Evolutionary conservation across 2,888 invertebrate genomes (phyloP), one percentile per base, ranked within the genome.

Genomic region (Plebejus anna): DNA sequence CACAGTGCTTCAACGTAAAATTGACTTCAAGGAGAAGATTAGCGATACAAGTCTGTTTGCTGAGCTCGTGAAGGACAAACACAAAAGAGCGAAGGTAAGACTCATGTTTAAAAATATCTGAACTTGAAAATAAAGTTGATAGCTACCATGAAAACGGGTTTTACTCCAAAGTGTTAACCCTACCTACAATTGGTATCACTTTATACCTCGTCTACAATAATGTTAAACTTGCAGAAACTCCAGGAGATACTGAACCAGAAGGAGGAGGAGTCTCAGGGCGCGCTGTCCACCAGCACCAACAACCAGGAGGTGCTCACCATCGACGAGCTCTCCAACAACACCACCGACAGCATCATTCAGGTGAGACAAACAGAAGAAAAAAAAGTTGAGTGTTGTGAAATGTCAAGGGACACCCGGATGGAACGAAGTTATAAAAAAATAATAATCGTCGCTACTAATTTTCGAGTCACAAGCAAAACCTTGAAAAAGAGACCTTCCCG

Each of bases 31-130:
- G 81, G 96, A 97, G 83, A 98, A 98, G 87, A 97, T 98, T 85
- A 97, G 96, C 76, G 97, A 97, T 82, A 98, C 98, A 9, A 98
- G 98, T 86, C 94, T 98, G 13, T 98, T 98, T 86, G 98, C 98
- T 0, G 97, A 98, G 89, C 94, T 98, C 79, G 97, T 98, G 16
- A 98, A 98, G 85, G 97, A 97, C 84, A 96, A 96, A 81, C 97
- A 97, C 81, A 97, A 97, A 94, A 95, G 97, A 9, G 97, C 97
- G 78, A 94, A 97, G 87, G 97, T 97, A 76, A 51, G 11, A 51
- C 22, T 22, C 13, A 16, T 16, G 51, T 4, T 51, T 13, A 16
- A 13, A 13, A 51, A 1, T 51, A 51, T 51, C 1, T 51, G 51
- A 51, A 51, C 4, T 51, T 16, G 51, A 51, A 51, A 51, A 51